Evolutionary conservation across 2,888 invertebrate genomes (phyloP).

Genomic region (Allophyes oxyacanthae): DNA sequence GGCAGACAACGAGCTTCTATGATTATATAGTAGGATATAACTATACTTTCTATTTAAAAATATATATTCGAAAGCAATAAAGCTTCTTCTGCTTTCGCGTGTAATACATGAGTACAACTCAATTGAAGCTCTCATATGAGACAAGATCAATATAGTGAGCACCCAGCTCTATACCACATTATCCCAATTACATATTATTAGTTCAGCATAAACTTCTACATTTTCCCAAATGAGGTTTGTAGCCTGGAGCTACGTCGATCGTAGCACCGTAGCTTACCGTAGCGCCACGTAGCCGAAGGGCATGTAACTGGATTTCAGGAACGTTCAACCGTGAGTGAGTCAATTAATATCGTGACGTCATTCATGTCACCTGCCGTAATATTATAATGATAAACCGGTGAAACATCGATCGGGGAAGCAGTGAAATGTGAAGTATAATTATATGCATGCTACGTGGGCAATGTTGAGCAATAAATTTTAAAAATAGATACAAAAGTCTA

Average conservation of each 20-base stretch:
- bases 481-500: no score
- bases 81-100: no score
- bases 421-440: conserved; percentile 4
- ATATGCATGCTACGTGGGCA: neutral
- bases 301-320: conserved; percentile 55
- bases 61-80: no score
- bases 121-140: no score
- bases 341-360: conserved; percentile 55
- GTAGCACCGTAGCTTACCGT: conserved; percentile 50
- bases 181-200: neutral
- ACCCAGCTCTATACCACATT: no score
- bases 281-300: conserved; percentile 54
- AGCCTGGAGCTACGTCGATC: conserved; percentile 40
- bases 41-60: no score
- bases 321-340: conserved; percentile 47
- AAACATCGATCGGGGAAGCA: conserved; percentile 14
- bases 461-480: no score
- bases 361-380: conserved; percentile 33
- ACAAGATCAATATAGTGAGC: no score
- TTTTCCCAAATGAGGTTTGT: conserved; percentile 27
- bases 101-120: no score
- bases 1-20: no score
- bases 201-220: conserved; percentile 11
- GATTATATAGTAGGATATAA: no score
- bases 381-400: conserved; percentile 20